phyloP scores from a whole-genome alignment of 2,888 invertebrate genomes.

The Seira musarum region DNA sequence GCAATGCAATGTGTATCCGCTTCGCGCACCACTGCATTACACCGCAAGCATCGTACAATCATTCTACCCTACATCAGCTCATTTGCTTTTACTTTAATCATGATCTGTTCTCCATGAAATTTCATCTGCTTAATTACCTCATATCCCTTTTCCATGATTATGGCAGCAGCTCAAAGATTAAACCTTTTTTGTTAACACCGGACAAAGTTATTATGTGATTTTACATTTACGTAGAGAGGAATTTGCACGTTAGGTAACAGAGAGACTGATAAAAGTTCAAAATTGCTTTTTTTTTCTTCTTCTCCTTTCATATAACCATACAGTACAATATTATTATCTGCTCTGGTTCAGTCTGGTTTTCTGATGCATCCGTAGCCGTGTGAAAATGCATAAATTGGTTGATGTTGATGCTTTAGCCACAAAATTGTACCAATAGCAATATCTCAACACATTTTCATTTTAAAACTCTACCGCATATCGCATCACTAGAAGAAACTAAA shows the following conservation, averaged over 20 bases:
- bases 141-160: not conserved
- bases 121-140: constrained; percentile 14
- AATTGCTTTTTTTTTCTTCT: no score
- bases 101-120: constrained; percentile 1
- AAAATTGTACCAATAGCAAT: constrained; percentile 20
- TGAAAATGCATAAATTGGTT: constrained; percentile 50
- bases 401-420: constrained; percentile 20
- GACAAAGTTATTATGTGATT: no score
- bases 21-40: no score
- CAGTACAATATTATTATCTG: no score
- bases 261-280: no score
- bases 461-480: constrained; percentile 6
- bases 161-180: not conserved
- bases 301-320: no score
- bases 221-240: no score
- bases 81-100: constrained; percentile 3
- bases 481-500: not conserved
- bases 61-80: not conserved
- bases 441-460: constrained; percentile 7
- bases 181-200: constrained; percentile 6
- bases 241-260: no score
- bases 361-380: constrained; percentile 52
- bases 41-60: no score
- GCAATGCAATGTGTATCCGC: no score
- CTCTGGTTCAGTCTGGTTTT: constrained; percentile 42